A percentile compares a stretch with the other conserved stretches of the same genome.
Conservation (phyloP, 2,113 vertebrate genomes). For the Rousettus leschenaultii region DNA sequence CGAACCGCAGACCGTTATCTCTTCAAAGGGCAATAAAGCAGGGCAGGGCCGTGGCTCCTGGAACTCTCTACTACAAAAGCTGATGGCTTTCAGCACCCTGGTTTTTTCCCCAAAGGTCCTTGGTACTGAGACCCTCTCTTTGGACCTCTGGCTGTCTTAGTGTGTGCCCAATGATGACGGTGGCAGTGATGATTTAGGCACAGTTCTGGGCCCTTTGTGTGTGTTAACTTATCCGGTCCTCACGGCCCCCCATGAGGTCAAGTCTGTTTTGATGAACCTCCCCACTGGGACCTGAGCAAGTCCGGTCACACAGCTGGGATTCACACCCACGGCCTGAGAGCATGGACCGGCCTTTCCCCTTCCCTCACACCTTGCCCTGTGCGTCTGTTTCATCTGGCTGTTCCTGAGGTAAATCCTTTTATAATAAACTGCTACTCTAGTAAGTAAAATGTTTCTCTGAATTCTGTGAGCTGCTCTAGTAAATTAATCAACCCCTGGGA, state of each 20-base stretch:
- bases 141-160: not conserved
- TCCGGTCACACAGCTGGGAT: fast-evolving
- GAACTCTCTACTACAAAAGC: no score
- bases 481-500: no score
- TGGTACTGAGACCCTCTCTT: not conserved
- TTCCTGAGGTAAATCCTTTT: no score
- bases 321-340: not conserved
- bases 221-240: not conserved
- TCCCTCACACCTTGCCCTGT: no score
- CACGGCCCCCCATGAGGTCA: not conserved
- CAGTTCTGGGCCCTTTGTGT: not conserved
- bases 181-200: no score
- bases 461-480: no score
- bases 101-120: not conserved
- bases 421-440: no score
- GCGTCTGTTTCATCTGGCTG: no score
- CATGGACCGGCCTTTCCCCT: no score
- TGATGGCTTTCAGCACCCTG: fast-evolving
- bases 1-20: not conserved
- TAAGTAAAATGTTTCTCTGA: no score
- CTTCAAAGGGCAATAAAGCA: not conserved
- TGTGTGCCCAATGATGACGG: fast-evolving
- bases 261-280: not conserved
- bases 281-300: no score
- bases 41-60: not conserved